These are phyloP conservation scores for Lepus townsendii DNA, from an alignment of 2,797 vertebrate species.

Conservation along the genomic window DNA sequence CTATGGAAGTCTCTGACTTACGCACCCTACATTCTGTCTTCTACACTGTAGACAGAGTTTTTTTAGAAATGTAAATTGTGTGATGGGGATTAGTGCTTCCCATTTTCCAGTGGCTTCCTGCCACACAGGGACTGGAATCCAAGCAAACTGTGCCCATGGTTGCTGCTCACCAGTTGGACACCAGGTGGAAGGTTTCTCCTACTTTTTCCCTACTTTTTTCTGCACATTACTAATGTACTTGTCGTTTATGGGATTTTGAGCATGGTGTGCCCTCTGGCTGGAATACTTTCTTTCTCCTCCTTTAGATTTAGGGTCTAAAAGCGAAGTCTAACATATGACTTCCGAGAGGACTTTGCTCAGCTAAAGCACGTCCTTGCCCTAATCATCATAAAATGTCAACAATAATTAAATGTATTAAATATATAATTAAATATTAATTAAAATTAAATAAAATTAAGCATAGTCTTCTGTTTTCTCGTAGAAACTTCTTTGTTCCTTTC, in stretches of 20 bases:
- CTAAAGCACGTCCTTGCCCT: not conserved
- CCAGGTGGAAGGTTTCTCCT: not conserved
- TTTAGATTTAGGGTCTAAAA: slow-evolving; percentile 55
- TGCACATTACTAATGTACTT: too few relatives aligned
- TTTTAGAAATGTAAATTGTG: not conserved
- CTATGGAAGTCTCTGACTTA: not conserved
- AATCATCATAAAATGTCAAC: not conserved
- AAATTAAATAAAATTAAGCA: slow-evolving; percentile 39
- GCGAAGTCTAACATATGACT: not conserved
- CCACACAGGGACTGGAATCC: not conserved
- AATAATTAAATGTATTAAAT: too few relatives aligned
- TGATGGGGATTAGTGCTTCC: not conserved
- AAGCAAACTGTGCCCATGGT: not conserved
- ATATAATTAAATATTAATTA: slow-evolving; percentile 1
- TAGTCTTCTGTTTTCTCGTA: not conserved
- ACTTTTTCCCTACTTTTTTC: not conserved
- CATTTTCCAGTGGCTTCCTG: not conserved
- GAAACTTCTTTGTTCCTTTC: not conserved
- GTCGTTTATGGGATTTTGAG: not conserved
- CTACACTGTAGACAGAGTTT: not conserved
- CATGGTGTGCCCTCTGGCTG: not conserved
- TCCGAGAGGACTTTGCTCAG: not conserved
- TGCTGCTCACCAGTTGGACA: not conserved
- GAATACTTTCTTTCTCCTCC: not conserved
- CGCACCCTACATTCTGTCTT: not conserved